Conservation (phyloP, 2,888 invertebrate species). For the Kuschelorhynchus macadamiae region DNA sequence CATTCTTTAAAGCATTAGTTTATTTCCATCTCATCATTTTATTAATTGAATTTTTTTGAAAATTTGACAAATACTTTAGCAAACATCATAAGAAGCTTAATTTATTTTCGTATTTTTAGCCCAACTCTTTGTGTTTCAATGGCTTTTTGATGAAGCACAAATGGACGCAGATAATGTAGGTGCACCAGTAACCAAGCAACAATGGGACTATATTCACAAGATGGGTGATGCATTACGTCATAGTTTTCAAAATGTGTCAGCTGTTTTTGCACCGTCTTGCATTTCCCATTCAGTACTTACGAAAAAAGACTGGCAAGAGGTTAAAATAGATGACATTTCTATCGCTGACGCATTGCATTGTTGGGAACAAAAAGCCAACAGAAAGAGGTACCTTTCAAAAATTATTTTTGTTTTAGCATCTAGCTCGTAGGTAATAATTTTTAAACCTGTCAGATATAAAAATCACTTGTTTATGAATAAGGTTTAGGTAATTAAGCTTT, state of each 20-base stretch:
- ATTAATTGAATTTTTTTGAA: too few relatives aligned
- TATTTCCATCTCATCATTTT: too few relatives aligned
- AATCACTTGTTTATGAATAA: too few relatives aligned
- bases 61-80: too few relatives aligned
- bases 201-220: conserved; percentile 94
- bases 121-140: conserved; percentile 94
- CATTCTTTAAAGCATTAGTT: too few relatives aligned
- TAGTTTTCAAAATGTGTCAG: conserved; percentile 87
- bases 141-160: conserved; percentile 95
- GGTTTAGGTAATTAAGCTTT: too few relatives aligned
- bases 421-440: too few relatives aligned
- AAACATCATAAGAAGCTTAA: too few relatives aligned
- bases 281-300: conserved; percentile 92
- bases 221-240: conserved; percentile 88
- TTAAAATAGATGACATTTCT: conserved; percentile 84
- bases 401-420: too few relatives aligned
- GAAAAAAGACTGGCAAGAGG: conserved; percentile 88
- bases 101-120: conserved; percentile 70
- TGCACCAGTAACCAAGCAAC: conserved; percentile 88
- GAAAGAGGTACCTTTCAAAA: conserved; percentile 56
- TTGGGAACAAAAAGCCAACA: conserved; percentile 80
- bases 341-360: conserved; percentile 88
- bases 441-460: too few relatives aligned
- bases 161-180: conserved; percentile 94
- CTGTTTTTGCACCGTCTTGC: conserved; percentile 94